Conservation (phyloP, 2,113 vertebrate genomes). For the Clarias batrachus region DNA sequence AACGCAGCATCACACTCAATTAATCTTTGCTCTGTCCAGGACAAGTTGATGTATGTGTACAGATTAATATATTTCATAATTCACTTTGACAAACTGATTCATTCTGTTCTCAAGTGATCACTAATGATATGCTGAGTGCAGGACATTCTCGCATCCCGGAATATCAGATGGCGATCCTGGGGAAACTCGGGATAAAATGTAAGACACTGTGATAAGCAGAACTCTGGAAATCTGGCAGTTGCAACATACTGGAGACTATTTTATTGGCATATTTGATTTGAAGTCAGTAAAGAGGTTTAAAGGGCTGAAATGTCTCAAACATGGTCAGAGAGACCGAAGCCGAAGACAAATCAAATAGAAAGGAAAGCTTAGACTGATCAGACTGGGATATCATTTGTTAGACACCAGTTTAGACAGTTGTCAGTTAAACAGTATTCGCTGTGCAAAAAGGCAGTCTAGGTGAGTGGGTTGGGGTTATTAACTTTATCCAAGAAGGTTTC, state of each 20-base stretch:
- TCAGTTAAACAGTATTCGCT: background rate
- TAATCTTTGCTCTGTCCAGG: background rate
- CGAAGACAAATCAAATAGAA: background rate
- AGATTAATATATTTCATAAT: background rate
- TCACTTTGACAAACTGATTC: background rate
- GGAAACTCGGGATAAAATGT: background rate
- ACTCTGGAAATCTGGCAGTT: background rate
- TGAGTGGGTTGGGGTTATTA: background rate
- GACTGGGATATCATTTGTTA: background rate
- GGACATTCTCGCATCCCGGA: background rate
- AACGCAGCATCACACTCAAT: background rate
- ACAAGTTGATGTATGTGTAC: background rate
- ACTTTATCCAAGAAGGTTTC: background rate
- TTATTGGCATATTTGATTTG: constrained; percentile 15
- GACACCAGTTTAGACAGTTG: background rate
- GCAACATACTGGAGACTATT: background rate
- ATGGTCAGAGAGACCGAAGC: background rate
- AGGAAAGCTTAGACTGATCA: background rate
- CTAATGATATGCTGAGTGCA: background rate
- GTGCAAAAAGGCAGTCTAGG: background rate
- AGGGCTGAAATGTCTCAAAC: background rate
- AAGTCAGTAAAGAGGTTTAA: background rate
- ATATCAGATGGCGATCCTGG: constrained; percentile 2
- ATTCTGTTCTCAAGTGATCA: background rate
- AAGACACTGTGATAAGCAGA: background rate